Percentiles rank a stretch among this genome's conserved stretches.
These are phyloP conservation scores for Xiphydria camelus DNA, from an alignment of 2,888 invertebrate genomes.

Conservation along the genomic window DNA sequence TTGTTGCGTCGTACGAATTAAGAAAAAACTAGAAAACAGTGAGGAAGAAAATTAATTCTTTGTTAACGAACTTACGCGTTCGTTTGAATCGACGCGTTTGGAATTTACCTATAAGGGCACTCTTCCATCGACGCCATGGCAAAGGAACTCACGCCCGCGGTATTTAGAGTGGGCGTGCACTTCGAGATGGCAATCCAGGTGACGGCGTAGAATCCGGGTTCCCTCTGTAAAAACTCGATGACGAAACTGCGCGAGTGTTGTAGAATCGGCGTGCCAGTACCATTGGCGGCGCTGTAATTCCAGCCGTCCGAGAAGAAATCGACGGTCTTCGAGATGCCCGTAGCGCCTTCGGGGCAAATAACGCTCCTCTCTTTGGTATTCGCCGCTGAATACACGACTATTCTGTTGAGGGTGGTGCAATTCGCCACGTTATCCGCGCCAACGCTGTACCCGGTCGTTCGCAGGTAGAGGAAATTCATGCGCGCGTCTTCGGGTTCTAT, in stretches of 20 bases:
- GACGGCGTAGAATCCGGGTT: conserved; percentile 73
- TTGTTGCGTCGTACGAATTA: too few relatives aligned
- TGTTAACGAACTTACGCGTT: too few relatives aligned
- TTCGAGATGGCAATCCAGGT: conserved; percentile 81
- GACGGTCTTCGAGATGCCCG: conserved; percentile 53
- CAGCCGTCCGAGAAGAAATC: conserved; percentile 76
- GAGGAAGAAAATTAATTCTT: too few relatives aligned
- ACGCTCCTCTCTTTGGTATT: conserved; percentile 67
- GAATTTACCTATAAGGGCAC: conserved; percentile 70
- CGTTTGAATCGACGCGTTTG: too few relatives aligned
- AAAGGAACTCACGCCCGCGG: conserved; percentile 38
- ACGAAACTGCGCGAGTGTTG: conserved; percentile 72
- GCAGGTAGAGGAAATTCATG: conserved; percentile 73
- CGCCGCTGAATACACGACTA: conserved; percentile 73
- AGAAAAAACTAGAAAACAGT: too few relatives aligned
- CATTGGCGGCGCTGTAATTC: conserved; percentile 55
- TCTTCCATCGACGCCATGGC: conserved; percentile 59
- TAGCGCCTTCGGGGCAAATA: conserved; percentile 67
- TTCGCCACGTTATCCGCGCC: conserved; percentile 54
- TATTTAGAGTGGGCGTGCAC: conserved; percentile 63
- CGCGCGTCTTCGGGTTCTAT: conserved; percentile 74
- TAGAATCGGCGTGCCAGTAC: conserved; percentile 35
- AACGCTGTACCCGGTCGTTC: conserved; percentile 69
- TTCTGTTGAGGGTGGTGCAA: conserved; percentile 72
- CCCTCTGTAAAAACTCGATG: conserved; percentile 74